Base-by-base conservation (phyloP, 2,113 vertebrate species). In the Caretta caretta region DNA sequence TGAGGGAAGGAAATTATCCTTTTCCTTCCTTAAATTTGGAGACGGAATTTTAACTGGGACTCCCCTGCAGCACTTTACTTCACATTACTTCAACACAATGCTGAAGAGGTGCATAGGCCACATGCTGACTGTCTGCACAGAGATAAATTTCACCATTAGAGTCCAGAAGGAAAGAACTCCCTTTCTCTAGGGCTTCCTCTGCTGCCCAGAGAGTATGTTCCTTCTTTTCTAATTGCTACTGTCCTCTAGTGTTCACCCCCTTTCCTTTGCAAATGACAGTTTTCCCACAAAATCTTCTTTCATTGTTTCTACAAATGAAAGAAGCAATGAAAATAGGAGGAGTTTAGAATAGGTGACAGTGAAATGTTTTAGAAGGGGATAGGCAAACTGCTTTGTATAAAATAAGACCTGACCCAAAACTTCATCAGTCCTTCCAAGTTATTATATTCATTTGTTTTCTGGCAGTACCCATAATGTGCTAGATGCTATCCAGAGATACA, bases 201-300 rank as follows among this genome's bases (percentile, higher is more conserved):
- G 31, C 46, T n/a, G 8, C 5, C 57, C 20, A 50, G 27, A 49
- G 6, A 16, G 2, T 1, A 1, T 19, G 6, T 1, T 0, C 0
- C 31, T 56, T 46, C 38, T 84, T 80, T 38, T 6, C 90, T 38
- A n/a, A 13, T 82, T 51, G n/a, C 17, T 54, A 1, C 75, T 69
- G 56, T 51, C 19, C 49, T 0, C 0, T 31, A 35, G 49, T 54
- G 78, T 51, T 27, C 14, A 35, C 0, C 78, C 78, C 62, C 25
- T 85, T 42, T 31, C 78, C 53, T 83, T 85, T 75, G 31, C 54
- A 94, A 59, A 91, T 54, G 48, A 90, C 29, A 93, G 83, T 86
- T 90, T 81, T 86, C 81, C 86, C 65, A 50, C 48, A 31, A 19
- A 79, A 29, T 3, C 59, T 14, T 81, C 56, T 93, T 89, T 90